Evolutionary conservation across 2,797 vertebrate genomes (phyloP), one percentile per base, ranked within the genome.

Genomic region (Helicolenus hilgendorfi): DNA sequence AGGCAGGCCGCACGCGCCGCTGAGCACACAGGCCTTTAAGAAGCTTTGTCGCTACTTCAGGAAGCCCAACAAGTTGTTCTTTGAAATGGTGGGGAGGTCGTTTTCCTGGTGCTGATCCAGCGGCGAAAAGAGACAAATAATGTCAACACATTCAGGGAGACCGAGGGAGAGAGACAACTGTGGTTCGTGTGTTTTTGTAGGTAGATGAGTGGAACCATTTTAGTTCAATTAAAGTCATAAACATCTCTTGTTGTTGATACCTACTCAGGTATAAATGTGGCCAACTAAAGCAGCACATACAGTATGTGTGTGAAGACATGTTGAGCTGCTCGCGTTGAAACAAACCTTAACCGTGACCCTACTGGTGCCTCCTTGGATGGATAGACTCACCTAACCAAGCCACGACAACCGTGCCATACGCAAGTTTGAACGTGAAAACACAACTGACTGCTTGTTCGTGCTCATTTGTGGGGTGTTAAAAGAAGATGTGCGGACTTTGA

Each of bases 61-160:
- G 5, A 94, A 96, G 60, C 97, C 97, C 87, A 98, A 98, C 88
- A 91, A 94, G 83, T 74, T 94, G 64, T 98, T 98, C 95, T 98
- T 98, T 76, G 90, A 95, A 58, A 98, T 98, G 97, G 96, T 97
- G 58, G 97, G 97, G 3, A 95, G 94, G 83, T 96, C 94, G 1
- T 98, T 98, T 85, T 89, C 96, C 88, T 98, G 98, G 98, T 98
- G 98, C 93, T 98, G 94, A 98, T 86, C 15, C 68, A 5, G 2
- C 1, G 7, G 15, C 5, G 5, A 29, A 31, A 8, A 15, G 62
- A 26, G 27, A 35, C 24, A 2, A 62, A 72, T 75, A 64, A 60
- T 22, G 20, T 26, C 10, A 18, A 60, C 63, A 81, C 78, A 74
- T 88, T 92, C 86, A 91, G 85, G 90, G 88, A 87, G 63, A 22